Evolutionary conservation across 2,888 invertebrate genomes (phyloP).

Genomic region (Drepanosiphum platanoidis): DNA sequence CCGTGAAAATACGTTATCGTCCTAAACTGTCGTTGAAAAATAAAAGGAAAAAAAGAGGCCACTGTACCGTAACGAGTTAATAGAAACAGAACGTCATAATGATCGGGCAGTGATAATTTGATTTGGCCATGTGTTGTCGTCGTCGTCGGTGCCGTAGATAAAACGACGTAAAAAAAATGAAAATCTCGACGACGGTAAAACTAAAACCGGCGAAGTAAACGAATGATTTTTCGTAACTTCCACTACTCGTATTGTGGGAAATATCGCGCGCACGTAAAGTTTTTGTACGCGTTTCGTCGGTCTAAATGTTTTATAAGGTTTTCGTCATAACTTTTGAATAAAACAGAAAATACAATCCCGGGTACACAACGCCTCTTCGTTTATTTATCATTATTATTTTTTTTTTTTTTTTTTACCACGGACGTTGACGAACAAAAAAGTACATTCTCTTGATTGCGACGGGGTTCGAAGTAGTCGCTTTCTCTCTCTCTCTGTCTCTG

Average conservation of each 20-base stretch:
- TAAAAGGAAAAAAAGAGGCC: too few species aligned
- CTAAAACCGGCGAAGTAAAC: not conserved
- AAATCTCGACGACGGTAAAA: not conserved
- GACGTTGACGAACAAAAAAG: not conserved
- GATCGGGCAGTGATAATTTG: too few species aligned
- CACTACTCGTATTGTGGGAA: not conserved
- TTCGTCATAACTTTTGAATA: not conserved
- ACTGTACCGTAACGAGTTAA: too few species aligned
- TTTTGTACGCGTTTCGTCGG: not conserved
- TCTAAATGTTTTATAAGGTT: not conserved
- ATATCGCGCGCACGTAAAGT: not conserved
- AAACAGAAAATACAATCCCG: not conserved
- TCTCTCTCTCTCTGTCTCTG: too few species aligned
- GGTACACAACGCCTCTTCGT: not conserved
- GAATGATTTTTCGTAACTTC: not conserved
- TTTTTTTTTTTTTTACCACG: not conserved
- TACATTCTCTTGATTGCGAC: not conserved
- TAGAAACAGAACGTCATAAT: too few species aligned
- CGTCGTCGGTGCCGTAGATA: too few species aligned
- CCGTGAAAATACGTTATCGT: too few species aligned
- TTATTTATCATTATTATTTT: not conserved
- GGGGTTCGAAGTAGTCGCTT: not conserved
- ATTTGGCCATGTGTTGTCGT: too few species aligned
- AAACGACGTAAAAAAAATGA: not conserved
- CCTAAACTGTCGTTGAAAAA: too few species aligned